A percentile compares a stretch with the other conserved stretches of the same genome.
phyloP scores from a whole-genome alignment of 2,113 vertebrate species.

The Aplodontia rufa region DNA sequence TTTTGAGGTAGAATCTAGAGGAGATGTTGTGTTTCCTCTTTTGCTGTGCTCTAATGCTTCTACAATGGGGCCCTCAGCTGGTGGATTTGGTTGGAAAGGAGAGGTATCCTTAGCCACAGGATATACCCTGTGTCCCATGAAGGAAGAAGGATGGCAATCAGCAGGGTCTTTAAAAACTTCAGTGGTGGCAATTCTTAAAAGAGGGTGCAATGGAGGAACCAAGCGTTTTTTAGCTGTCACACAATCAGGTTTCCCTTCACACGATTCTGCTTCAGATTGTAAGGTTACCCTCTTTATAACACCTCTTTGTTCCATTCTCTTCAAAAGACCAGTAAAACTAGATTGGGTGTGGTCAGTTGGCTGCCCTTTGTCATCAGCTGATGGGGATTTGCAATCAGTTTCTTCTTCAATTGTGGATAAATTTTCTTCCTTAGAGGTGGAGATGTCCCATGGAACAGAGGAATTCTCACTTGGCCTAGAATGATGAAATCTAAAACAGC shows the following conservation, averaged over 20 bases:
- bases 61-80: conserved; percentile 75
- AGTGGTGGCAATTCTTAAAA: conserved; percentile 76
- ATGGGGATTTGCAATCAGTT: conserved; percentile 66
- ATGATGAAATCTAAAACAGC: conserved; percentile 78
- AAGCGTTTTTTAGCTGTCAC: conserved; percentile 74
- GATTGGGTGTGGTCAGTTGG: conserved; percentile 64
- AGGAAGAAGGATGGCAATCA: conserved; percentile 78
- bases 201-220: conserved; percentile 75
- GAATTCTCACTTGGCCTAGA: conserved; percentile 67
- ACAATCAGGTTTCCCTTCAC: conserved; percentile 70
- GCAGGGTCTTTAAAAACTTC: conserved; percentile 79
- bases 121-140: conserved; percentile 78
- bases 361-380: conserved; percentile 64
- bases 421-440: conserved; percentile 67
- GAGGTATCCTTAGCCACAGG: conserved; percentile 75
- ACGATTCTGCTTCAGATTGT: conserved; percentile 66
- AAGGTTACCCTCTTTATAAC: conserved; percentile 75
- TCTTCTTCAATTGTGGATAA: conserved; percentile 71
- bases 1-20: conserved; percentile 76
- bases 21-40: conserved; percentile 68
- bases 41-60: conserved; percentile 72
- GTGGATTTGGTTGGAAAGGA: conserved; percentile 77
- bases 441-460: conserved; percentile 73
- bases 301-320: conserved; percentile 79
- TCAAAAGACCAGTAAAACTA: conserved; percentile 78